phyloP scores from a whole-genome alignment of 2,113 vertebrate genomes.

The Sapajus apella region DNA sequence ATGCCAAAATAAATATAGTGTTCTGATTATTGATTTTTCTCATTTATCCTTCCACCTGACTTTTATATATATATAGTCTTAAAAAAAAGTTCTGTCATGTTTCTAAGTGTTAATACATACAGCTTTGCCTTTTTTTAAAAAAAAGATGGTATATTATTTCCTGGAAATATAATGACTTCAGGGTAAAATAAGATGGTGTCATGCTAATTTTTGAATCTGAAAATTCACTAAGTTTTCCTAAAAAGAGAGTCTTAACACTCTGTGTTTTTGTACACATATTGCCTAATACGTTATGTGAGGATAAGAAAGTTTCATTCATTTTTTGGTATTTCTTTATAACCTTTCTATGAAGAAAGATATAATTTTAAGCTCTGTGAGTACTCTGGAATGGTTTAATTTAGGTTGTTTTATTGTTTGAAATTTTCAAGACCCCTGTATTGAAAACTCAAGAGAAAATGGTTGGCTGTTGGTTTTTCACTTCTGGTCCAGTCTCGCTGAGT shows the following conservation, averaged over 20 bases:
- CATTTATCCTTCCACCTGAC: background rate
- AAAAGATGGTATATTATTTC: background rate
- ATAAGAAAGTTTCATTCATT: background rate
- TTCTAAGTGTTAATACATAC: background rate
- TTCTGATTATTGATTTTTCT: background rate
- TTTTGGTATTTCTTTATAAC: background rate
- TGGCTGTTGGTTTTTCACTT: slow-evolving; percentile 90
- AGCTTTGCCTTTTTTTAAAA: background rate
- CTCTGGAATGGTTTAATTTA: slow-evolving; percentile 8
- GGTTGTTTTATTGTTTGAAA: slow-evolving; percentile 14
- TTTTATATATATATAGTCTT: background rate
- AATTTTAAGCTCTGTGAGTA: background rate
- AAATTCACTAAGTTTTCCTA: background rate
- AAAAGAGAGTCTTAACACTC: background rate
- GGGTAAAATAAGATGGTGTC: background rate
- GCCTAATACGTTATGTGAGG: background rate
- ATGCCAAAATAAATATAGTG: background rate
- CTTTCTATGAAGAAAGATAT: background rate
- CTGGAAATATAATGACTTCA: background rate
- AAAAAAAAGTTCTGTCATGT: background rate
- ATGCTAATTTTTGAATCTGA: background rate
- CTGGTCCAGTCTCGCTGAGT: slow-evolving; percentile 89
- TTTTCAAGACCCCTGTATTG: slow-evolving; percentile 86
- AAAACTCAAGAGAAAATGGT: slow-evolving; percentile 90
- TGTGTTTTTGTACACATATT: background rate